Conservation (phyloP, 2,113 vertebrate genomes). For the Leiothrix lutea region DNA sequence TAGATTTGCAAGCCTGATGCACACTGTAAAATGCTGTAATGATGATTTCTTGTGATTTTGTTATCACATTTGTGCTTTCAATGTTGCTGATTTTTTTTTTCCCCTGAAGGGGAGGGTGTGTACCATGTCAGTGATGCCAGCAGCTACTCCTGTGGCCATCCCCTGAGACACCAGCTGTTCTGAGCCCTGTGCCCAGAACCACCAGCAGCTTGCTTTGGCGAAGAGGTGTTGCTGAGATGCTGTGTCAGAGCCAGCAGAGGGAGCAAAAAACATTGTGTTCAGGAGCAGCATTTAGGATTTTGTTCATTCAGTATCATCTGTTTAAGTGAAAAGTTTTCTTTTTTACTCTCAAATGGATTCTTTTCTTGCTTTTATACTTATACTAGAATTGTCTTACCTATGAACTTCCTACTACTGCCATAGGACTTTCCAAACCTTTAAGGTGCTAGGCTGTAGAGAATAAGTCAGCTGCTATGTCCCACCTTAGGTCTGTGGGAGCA, state of each 20-base stretch:
- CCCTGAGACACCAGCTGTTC: background rate
- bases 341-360: background rate
- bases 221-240: background rate
- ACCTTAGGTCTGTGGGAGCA: background rate
- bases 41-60: background rate
- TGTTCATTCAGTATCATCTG: background rate
- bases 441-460: background rate
- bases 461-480: background rate
- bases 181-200: too few species aligned
- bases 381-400: background rate
- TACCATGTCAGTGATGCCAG: background rate
- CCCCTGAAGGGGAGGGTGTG: background rate
- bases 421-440: background rate
- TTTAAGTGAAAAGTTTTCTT: background rate
- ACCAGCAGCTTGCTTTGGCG: background rate
- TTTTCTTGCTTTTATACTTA: background rate
- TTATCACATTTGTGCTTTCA: background rate
- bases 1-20: background rate
- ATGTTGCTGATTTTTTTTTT: background rate
- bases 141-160: background rate
- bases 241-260: slow-evolving; percentile 30
- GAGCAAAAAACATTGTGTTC: slow-evolving; percentile 48
- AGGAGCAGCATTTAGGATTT: background rate
- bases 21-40: background rate
- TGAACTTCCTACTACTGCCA: background rate